Evolutionary conservation across 2,113 vertebrate genomes (phyloP), one percentile per base, ranked within the genome.

Genomic region (Phyllostomus hastatus): DNA sequence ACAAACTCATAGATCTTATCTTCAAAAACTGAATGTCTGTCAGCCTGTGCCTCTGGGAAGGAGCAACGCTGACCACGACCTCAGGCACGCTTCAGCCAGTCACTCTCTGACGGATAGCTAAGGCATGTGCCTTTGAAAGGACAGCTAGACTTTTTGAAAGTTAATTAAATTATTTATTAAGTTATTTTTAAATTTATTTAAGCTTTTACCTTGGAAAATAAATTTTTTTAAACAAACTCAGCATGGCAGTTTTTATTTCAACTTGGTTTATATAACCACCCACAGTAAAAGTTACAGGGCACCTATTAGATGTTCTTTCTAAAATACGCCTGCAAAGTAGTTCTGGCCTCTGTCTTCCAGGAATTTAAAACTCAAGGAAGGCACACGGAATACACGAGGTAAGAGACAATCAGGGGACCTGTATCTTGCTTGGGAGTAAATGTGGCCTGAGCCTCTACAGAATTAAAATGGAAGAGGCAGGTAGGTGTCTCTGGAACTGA

Each of bases 111-210:
- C 46, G 61, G 38, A 22, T 2, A 38, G 19, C 48, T 11, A 85
- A 90, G 7, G 59, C 2, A 31, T 35, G n/a, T 87, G 73, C 15
- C 35, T 50, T 70, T 66, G 69, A 93, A 88, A 78, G 31, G 59
- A 95, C 57, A 73, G 33, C 46, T 33, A 15, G 50, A 70, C 79
- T 91, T 24, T 12, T 24, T 85, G 79, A 17, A n/a, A 31, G 94
- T 38, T 24, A n/a, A 83, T 72, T 96, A 88, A 96, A 76, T 96
- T 97, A 96, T 97, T n/a, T 15, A 19, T 84, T 97, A 94, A 95
- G 16, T 88, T 97, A 96, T 97, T 94, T 92, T 88, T n/a, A 50
- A 80, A 89, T 92, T 95, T 92, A 96, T 95, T 97, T 96, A 85
- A 88, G 31, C 0, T 43, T 97, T 91, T 82, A 86, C 66, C 48